Evolutionary conservation across 2,797 vertebrate species (phyloP), one percentile per base, ranked within the genome.

Genomic region (Fundulus diaphanus): DNA sequence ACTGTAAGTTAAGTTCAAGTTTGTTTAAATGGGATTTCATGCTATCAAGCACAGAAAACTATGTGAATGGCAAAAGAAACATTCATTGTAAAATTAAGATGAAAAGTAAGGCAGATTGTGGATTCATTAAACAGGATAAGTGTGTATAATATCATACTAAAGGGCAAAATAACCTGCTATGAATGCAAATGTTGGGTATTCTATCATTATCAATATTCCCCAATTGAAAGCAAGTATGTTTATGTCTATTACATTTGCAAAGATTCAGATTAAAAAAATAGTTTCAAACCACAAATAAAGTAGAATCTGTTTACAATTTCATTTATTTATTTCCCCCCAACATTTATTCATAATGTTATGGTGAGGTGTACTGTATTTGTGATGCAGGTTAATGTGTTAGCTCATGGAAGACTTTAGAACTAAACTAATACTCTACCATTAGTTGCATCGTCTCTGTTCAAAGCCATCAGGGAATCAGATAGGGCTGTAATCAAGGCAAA

Each of bases 351-450:
- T 76, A 15, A 77, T 74, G 73, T 80, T 5, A 83, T 85, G 11
- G 31, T 79, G 35, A 35, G 76, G 46, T 82, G 44, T 24, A 66
- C 42, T 85, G 63, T 61, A 82, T 29, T 69, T 74, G 65, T 81
- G 76, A 70, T 85, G 86, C 76, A 76, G 69, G 77, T 89, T 88
- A 85, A 86, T 72, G 54, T 83, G 76, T 91, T 83, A 84, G 72
- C 77, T 82, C 49, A 87, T 90, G 78, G 77, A 89, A 85, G 78
- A 90, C 84, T 88, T n/a, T 77, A 88, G 79, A 89, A 90, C 86
- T 86, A 88, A 91, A 92, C 85, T 92, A 92, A 95, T 95, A 95
- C 94, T 93, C 92, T 95, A 95, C 95, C 94, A 92, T 94, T 90
- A 88, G 93, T 84, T 83, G 93, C 91, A 93, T 94, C 93, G 86